Base-by-base conservation (phyloP, 2,888 invertebrate genomes). In the Andrena camellia region DNA sequence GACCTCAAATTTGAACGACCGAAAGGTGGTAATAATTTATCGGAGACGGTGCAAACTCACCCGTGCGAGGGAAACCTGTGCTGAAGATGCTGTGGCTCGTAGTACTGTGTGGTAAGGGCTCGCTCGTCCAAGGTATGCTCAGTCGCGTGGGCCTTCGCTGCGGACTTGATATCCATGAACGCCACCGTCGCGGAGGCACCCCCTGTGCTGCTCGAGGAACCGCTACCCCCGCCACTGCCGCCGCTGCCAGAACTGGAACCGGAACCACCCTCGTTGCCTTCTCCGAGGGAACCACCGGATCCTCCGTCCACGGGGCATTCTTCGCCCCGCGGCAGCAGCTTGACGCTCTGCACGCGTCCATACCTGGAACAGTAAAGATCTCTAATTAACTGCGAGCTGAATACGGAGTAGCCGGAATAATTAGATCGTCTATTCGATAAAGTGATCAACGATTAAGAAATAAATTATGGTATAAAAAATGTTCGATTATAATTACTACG, bases 291-390 rank as follows among this genome's bases (percentile, higher is more conserved):
- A 95, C 95, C 94, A 94, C 94, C 94, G 91, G 92, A 92, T 89
- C 91, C 90, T 88, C 94, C 93, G 89, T 93, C 94, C 93, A 93
- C 93, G 92, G 93, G 93, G 91, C 94, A 94, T 86, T 93, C 93
- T 88, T 94, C 94, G 94, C 94, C 94, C 94, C 95, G 95, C 92
- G 97, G 96, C 96, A 98, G 96, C 95, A 98, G 96, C 95, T 98
- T 98, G 96, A 98, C 98, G 96, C 97, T 98, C 96, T 98, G 98
- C 95, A 98, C 98, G 96, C 98, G 98, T 96, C 98, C 98, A 98
- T 98, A 98, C 96, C 98, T 98, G 96, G 77, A 96, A 96, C 60
- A 85, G 26, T 62, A 0, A 50, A 29, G 20, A 57, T 17, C 20
- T 60, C 29, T 26, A 10, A 13, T 70, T 50, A 31, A 31, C 48